These are phyloP conservation scores for Drosophila jambulina DNA, from an alignment of 1,140 invertebrate genomes.

Conservation along the genomic window DNA sequence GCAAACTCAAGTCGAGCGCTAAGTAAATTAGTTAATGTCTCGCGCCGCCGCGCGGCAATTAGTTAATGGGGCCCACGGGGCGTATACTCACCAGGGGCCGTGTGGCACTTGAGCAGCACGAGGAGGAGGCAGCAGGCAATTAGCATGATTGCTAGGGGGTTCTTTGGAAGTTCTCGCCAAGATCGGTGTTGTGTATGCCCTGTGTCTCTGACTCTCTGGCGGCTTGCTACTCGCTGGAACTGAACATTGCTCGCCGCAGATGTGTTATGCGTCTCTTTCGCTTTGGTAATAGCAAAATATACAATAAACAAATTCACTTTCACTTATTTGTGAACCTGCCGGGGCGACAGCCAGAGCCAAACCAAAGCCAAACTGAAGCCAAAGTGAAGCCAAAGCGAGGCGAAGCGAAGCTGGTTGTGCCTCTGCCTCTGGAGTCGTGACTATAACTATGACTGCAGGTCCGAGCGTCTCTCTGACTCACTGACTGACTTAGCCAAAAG, in stretches of 20 bases:
- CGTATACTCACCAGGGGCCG: constrained; percentile 37
- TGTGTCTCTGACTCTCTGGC: neutral
- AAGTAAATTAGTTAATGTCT: constrained; percentile 57
- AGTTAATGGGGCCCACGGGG: constrained; percentile 53
- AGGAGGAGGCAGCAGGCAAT: constrained; percentile 26
- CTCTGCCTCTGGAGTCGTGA: constrained; percentile 36
- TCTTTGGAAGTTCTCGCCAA: neutral
- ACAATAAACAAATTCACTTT: constrained; percentile 83
- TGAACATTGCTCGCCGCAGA: constrained; percentile 22
- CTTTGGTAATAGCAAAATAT: constrained; percentile 80
- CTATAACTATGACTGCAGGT: constrained; percentile 47
- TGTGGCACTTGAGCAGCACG: constrained; percentile 19
- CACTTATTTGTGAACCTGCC: constrained; percentile 81
- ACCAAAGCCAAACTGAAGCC: constrained; percentile 5
- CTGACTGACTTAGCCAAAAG: constrained; percentile 67
- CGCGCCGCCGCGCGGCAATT: constrained; percentile 36
- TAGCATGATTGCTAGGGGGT: constrained; percentile 9
- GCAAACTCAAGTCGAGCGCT: constrained; percentile 23
- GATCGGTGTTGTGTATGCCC: neutral
- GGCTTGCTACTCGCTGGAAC: neutral
- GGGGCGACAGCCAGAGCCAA: constrained; percentile 18
- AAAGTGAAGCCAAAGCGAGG: constrained; percentile 5
- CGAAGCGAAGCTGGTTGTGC: constrained; percentile 16
- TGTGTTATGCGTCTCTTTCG: constrained; percentile 68
- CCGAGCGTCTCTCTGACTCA: constrained; percentile 56